Conservation (phyloP, 2,113 vertebrate genomes). For the Vicugna pacos region DNA sequence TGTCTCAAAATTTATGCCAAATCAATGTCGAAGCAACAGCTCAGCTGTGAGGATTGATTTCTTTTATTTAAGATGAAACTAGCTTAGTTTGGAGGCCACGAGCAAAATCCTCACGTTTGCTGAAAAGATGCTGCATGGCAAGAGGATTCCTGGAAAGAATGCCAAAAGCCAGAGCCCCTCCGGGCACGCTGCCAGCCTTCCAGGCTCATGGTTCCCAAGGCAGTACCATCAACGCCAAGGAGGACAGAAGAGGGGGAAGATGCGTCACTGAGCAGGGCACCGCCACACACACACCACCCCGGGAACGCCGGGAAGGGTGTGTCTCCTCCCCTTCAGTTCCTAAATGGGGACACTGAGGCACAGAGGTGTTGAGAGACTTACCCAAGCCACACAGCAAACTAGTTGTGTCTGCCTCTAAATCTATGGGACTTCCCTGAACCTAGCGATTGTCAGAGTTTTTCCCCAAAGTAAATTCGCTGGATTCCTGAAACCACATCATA, state of each 20-base stretch:
- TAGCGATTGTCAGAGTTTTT: not conserved
- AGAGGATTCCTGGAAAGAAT: not conserved
- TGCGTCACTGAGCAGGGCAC: rapidly evolving
- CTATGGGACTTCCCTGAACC: not conserved
- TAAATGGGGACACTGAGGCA: not conserved
- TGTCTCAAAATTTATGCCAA: constrained; percentile 54
- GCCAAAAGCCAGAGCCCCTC: not conserved
- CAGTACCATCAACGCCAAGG: not conserved
- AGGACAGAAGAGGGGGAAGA: not conserved
- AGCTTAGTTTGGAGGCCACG: not conserved
- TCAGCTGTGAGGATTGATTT: constrained; percentile 50
- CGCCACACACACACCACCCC: not conserved
- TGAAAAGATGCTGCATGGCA: not conserved
- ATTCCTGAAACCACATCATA: constrained; percentile 35
- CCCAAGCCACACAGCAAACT: not conserved
- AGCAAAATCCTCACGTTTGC: constrained; percentile 25
- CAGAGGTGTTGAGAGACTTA: not conserved
- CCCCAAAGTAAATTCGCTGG: not conserved
- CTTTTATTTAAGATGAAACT: constrained; percentile 41
- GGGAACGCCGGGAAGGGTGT: rapidly evolving
- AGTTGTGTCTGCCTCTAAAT: not conserved
- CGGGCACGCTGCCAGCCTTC: not conserved
- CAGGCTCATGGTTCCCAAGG: not conserved
- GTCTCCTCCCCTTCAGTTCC: not conserved
- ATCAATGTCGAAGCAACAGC: constrained; percentile 52